phyloP scores from a whole-genome alignment of 64 coral and sea anemone species.

The Dendrophyllia cribrosa region DNA sequence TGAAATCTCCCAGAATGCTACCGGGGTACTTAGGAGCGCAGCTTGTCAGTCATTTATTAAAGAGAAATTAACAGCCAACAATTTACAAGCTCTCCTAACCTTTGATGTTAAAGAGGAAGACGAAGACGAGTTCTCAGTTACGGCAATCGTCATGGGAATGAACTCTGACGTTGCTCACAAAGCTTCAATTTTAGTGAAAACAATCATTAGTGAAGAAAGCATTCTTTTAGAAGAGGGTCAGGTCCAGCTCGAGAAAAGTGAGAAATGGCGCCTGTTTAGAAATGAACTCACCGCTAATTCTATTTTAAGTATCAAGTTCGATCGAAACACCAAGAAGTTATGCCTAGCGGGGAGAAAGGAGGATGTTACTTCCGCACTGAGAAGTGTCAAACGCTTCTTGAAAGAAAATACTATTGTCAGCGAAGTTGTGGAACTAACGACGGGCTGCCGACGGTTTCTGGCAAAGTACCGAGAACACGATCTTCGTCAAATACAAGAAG shows the following conservation, averaged over 20 bases:
- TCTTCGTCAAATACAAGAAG: background rate
- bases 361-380: background rate
- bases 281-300: background rate
- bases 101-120: background rate
- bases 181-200: conserved; percentile 2
- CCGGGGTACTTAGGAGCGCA: background rate
- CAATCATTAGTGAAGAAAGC: background rate
- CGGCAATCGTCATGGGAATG: background rate
- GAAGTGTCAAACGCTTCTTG: conserved; percentile 9
- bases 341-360: conserved; percentile 21
- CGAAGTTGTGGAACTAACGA: background rate
- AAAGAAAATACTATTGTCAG: conserved; percentile 38
- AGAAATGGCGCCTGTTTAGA: conserved; percentile 16
- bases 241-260: background rate
- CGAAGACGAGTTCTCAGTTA: background rate
- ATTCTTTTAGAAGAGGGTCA: conserved; percentile 23
- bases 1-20: background rate
- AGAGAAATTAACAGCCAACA: background rate
- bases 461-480: background rate
- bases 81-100: conserved; percentile 10
- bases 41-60: background rate
- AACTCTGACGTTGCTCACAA: background rate
- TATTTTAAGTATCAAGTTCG: background rate
- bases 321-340: background rate
- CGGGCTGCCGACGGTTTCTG: conserved; percentile 6